These are phyloP conservation scores for Dermolepida albohirtum DNA, from an alignment of 2,888 invertebrate species.

Conservation along the genomic window DNA sequence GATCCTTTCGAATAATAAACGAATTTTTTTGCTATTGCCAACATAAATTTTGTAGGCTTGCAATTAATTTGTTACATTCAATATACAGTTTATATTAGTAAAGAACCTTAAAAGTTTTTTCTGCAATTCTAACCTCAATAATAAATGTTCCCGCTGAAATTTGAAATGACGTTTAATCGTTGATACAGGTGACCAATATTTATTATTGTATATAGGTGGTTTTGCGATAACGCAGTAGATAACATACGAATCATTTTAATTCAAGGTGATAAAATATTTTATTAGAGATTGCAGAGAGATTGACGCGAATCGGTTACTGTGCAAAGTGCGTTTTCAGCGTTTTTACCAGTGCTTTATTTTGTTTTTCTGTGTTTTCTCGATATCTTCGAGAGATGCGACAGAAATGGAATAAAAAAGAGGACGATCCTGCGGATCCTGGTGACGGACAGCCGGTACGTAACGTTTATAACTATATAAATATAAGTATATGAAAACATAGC, in stretches of 20 bases:
- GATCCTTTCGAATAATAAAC: slow-evolving; percentile 16
- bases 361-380: slow-evolving; percentile 28
- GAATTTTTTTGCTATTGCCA: neutral
- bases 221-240: slow-evolving; percentile 12
- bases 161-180: too few species aligned
- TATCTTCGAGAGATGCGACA: slow-evolving; percentile 38
- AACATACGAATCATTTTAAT: slow-evolving; percentile 13
- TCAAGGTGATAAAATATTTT: slow-evolving; percentile 21
- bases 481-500: neutral
- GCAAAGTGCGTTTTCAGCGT: slow-evolving; percentile 2
- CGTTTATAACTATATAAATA: neutral
- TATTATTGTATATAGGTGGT: slow-evolving; percentile 4
- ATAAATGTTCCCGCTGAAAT: too few species aligned
- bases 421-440: slow-evolving; percentile 21
- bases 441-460: slow-evolving; percentile 37
- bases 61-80: too few species aligned
- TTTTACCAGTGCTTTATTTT: neutral
- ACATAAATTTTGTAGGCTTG: too few species aligned
- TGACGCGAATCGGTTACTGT: slow-evolving; percentile 14
- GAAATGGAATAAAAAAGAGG: slow-evolving; percentile 37
- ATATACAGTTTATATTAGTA: too few species aligned
- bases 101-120: too few species aligned
- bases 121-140: too few species aligned
- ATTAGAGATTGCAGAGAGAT: slow-evolving; percentile 25
- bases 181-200: too few species aligned